These are phyloP conservation scores for Chloroclysta siterata DNA, from an alignment of 2,888 invertebrate species.

Conservation along the genomic window DNA sequence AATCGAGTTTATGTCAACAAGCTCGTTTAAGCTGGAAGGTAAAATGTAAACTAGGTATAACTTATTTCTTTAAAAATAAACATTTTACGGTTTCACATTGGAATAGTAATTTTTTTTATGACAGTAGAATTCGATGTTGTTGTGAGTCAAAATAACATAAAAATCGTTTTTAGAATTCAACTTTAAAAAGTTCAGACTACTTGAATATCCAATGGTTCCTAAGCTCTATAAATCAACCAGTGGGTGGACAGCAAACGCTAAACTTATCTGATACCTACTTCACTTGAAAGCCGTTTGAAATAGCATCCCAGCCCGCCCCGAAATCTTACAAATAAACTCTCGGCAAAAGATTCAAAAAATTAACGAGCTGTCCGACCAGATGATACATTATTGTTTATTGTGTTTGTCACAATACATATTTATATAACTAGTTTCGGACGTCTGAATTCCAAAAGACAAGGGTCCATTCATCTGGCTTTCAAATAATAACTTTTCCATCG, in stretches of 20 bases:
- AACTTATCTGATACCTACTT: slow-evolving; percentile 57
- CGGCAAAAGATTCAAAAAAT: slow-evolving; percentile 4
- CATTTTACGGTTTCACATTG: background rate
- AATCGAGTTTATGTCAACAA: slow-evolving; percentile 36
- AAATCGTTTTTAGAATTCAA: background rate
- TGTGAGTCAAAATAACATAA: background rate
- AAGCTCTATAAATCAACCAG: slow-evolving; percentile 64
- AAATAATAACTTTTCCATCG: slow-evolving; percentile 70
- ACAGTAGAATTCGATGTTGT: background rate
- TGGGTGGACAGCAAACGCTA: slow-evolving; percentile 61
- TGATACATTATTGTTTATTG: slow-evolving; percentile 16
- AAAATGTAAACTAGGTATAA: background rate
- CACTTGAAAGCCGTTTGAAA: slow-evolving; percentile 29
- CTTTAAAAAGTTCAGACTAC: slow-evolving; percentile 41
- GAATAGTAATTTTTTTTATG: background rate
- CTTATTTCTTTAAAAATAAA: background rate
- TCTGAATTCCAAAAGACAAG: slow-evolving; percentile 11
- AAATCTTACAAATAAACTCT: slow-evolving; percentile 10
- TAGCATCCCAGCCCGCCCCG: slow-evolving; percentile 22
- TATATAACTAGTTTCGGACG: slow-evolving; percentile 3
- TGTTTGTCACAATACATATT: slow-evolving; percentile 14
- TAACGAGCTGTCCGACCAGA: slow-evolving; percentile 11
- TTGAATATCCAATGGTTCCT: slow-evolving; percentile 43
- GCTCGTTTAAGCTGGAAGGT: slow-evolving; percentile 18
- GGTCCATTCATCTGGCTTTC: slow-evolving; percentile 57